A percentile compares a stretch with the other conserved stretches of the same genome.
Evolutionary conservation across 2,113 vertebrate species (phyloP).

Genomic region (Delphinapterus leucas): DNA sequence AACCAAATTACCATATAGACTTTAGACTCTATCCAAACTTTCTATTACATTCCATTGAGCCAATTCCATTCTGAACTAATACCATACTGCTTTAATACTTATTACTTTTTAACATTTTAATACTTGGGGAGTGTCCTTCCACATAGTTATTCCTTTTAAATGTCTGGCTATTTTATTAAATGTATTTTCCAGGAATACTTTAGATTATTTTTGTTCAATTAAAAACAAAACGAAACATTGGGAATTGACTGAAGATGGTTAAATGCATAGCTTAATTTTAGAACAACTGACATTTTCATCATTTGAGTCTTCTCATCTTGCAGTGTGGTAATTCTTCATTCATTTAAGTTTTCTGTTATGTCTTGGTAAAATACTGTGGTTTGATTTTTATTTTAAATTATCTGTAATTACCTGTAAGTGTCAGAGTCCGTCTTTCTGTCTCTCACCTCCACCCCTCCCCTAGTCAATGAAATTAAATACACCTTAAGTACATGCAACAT

Average conservation of each 20-base stretch:
- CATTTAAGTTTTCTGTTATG: neutral
- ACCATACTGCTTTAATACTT: neutral
- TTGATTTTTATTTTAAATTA: neutral
- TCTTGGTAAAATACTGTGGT: neutral
- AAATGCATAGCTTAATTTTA: neutral
- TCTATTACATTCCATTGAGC: neutral
- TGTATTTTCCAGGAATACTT: neutral
- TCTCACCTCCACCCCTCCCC: rapidly evolving
- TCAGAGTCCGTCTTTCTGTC: neutral
- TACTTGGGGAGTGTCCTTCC: neutral
- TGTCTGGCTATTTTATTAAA: neutral
- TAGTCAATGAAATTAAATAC: neutral
- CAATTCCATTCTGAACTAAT: neutral
- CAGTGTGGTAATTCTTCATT: neutral
- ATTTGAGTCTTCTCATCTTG: neutral
- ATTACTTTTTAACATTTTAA: neutral
- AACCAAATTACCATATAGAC: neutral
- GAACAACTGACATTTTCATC: neutral
- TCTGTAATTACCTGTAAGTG: neutral
- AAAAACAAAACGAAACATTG: neutral
- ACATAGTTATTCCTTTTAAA: neutral
- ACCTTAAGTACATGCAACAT: neutral
- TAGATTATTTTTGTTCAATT: neutral
- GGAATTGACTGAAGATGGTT: neutral
- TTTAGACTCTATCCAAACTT: neutral